Percentiles rank a stretch among this genome's conserved stretches.
These are phyloP conservation scores for Bufo bufo DNA, from an alignment of 2,113 vertebrate species.

Conservation along the genomic window DNA sequence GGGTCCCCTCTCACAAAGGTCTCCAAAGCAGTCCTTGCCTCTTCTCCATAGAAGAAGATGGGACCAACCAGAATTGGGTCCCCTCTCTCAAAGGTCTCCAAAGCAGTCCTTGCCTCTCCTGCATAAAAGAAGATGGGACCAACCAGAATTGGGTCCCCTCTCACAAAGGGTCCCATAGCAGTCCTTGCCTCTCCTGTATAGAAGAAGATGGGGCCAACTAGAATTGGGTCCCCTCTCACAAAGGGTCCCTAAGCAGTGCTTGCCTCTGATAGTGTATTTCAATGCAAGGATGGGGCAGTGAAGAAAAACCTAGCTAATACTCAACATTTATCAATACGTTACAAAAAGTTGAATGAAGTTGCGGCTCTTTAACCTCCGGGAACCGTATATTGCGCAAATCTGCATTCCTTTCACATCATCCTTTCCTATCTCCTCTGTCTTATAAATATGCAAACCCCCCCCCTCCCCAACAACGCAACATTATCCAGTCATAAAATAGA, in stretches of 20 bases:
- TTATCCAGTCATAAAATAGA: constrained; percentile 23
- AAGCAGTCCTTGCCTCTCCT: too few relatives aligned
- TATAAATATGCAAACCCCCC: constrained; percentile 35
- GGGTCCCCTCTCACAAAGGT: too few relatives aligned
- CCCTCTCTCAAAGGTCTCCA: too few relatives aligned
- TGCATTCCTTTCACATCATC: background rate
- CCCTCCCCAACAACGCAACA: background rate
- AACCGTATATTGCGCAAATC: background rate
- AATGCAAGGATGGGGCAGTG: background rate
- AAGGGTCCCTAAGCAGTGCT: too few relatives aligned
- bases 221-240: too few relatives aligned
- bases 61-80: too few relatives aligned
- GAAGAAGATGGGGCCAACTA: background rate
- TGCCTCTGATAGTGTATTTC: background rate
- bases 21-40: too few relatives aligned
- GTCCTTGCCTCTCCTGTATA: too few relatives aligned
- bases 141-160: too few relatives aligned
- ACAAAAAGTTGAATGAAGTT: background rate
- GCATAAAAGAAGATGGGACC: too few relatives aligned
- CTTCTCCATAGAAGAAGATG: too few relatives aligned
- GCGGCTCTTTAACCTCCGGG: background rate
- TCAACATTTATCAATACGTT: background rate
- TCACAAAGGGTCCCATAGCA: too few relatives aligned
- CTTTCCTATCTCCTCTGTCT: background rate
- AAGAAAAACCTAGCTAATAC: background rate